Base-by-base conservation (phyloP, 2,797 vertebrate genomes). In the Dendrocincla fuliginosa region DNA sequence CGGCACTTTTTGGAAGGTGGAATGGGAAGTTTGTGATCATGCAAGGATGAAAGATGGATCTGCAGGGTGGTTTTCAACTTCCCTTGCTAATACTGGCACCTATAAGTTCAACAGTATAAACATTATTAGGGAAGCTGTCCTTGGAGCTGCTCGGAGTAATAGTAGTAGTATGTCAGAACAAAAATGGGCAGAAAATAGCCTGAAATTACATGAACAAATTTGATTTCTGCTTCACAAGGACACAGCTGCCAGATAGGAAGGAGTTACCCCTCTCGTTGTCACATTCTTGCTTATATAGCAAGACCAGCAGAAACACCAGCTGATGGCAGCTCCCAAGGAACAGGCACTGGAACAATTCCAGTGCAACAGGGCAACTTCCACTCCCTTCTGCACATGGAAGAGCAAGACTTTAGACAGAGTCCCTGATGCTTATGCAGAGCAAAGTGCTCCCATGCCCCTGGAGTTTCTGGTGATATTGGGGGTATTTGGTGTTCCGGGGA, bases 251-350 rank as follows among this genome's bases (percentile, higher is more conserved):
- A 60, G 49, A 46, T 2, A 59, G 10, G 37, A 24, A n/a, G 13
- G 17, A 85, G 35, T 75, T 60, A 75, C 47, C 33, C 71, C 46
- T 47, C 49, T 75, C 49, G 78, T 50, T 64, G n/a, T 16, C 42
- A 49, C 35, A 8, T 57, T 75, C 12, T 13, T 28, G 27, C 8
- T 39, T 0, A 0, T 30, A 9, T 1, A 22, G 42, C 1, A 15
- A 82, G 56, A 53, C 23, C 47, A 42, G 55, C 65, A 76, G 23
- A 87, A 68, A 9, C 44, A 64, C 9, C 9, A 2, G n/a, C 55
- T 84, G 79, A 46, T 2, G 42, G 60, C 77, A 59, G 42, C 33
- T 91, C 27, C 68, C 33, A 28, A 28, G 32, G 32, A 76, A 53
- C 59, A 70, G 52, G 55, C 10, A 4, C 18, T 49, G 56, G 22